Evolutionary conservation across 2,888 invertebrate species (phyloP), one percentile per base, ranked within the genome.

Genomic region (Cyclophora albipunctata): DNA sequence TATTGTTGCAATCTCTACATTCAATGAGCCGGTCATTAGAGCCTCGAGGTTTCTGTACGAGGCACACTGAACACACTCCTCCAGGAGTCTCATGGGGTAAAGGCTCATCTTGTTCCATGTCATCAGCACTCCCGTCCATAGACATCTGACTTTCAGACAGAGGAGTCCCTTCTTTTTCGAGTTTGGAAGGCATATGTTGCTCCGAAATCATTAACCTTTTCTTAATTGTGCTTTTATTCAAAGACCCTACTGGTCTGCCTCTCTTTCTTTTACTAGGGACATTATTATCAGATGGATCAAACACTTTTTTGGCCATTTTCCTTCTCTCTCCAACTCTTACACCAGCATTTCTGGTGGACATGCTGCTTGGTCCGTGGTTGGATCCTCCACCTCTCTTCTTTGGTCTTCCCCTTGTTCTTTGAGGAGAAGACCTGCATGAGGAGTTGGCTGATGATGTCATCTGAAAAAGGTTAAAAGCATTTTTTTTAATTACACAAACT

Each of bases 271-370:
- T 91, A 61, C 90, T 91, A 5, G 95, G 94, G 41, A 94, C 82
- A 77, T 95, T 94, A 60, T 93, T 93, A 66, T 95, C 95, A 0
- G 95, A 95, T 3, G 96, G 96, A 79, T 96, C 95, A 71, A 95
- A 96, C 0, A 96, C 95, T 73, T 94, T 94, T 71, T 94, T 95
- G 0, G 95, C 95, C 89, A 94, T 92, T 92, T 93, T 91, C 49
- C 91, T 80, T 57, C 91, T 77, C 63, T 91, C 91, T 5, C 91
- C 91, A 33, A 91, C 91, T 40, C 91, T 81, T 4, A 91, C 84
- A 7, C 72, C 84, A 3, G 84, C 75, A 66, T 75, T 83, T 47
- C 82, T 66, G 35, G 73, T 78, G 3, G 69, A 65, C 51, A 64
- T 78, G 46, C 67, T 67, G 47, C 73, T 75, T 7, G 69, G 67